These are phyloP conservation scores for Baryphthengus martii DNA, from an alignment of 2,113 vertebrate species.

Conservation along the genomic window DNA sequence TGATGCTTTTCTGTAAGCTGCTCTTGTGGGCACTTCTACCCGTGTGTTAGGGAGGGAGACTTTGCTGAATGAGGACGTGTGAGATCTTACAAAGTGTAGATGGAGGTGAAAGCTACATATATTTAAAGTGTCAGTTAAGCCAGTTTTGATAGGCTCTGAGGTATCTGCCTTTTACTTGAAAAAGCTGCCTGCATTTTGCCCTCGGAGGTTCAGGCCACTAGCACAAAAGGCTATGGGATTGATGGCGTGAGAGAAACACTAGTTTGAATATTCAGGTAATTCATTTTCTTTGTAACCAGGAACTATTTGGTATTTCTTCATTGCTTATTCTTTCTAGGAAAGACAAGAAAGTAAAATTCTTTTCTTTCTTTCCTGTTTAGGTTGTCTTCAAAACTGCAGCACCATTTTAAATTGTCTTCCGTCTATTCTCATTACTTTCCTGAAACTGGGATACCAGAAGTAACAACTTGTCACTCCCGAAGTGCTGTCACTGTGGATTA, in stretches of 20 bases:
- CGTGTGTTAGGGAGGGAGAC: not conserved
- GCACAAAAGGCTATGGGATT: not conserved
- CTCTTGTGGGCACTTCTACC: not conserved
- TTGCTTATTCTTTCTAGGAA: not conserved
- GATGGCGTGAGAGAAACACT: not conserved
- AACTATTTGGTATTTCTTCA: not conserved
- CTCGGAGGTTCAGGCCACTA: not conserved
- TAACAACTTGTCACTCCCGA: conserved; percentile 91
- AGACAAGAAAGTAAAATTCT: not conserved
- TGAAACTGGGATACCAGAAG: conserved; percentile 82
- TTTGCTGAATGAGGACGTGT: not conserved
- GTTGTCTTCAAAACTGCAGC: conserved; percentile 74
- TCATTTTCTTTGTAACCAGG: not conserved
- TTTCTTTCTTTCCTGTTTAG: conserved; percentile 32
- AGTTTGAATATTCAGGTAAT: not conserved
- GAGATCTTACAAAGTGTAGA: not conserved
- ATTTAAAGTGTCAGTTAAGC: not conserved
- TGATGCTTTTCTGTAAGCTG: not conserved
- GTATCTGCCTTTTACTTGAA: not conserved
- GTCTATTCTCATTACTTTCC: conserved; percentile 85
- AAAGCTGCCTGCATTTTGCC: not conserved
- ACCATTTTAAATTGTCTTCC: conserved; percentile 85
- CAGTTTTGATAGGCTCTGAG: not conserved
- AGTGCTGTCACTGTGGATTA: conserved; percentile 93
- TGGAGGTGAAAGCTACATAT: not conserved